Conservation (phyloP, 2,888 invertebrate genomes). For the Antheraea assamensis region DNA sequence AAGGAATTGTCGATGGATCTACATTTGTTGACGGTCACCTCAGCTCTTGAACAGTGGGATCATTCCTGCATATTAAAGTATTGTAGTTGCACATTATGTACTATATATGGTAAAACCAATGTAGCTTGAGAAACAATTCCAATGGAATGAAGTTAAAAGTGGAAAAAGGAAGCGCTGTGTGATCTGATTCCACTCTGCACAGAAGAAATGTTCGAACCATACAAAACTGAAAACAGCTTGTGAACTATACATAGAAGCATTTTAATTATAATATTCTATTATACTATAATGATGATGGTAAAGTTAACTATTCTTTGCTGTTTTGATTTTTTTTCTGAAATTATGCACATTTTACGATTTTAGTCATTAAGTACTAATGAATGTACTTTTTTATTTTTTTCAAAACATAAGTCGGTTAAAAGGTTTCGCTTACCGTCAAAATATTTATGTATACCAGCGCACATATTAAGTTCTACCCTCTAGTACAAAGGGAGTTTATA, state of each 20-base stretch:
- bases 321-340: not conserved
- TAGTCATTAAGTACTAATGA: no score
- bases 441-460: no score
- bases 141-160: not conserved
- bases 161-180: not conserved
- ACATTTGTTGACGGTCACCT: not conserved
- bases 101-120: not conserved
- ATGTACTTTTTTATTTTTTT: no score
- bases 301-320: not conserved
- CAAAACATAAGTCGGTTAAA: no score
- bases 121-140: not conserved
- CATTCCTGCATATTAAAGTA: not conserved
- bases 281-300: not conserved
- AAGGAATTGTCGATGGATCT: no score
- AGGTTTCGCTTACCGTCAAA: no score
- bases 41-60: not conserved
- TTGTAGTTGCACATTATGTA: not conserved
- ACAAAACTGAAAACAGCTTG: not conserved
- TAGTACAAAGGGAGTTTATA: no score
- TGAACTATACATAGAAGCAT: not conserved
- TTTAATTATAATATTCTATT: not conserved
- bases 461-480: no score
- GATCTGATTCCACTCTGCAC: not conserved
- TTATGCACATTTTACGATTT: no score
- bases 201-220: not conserved